Conservation (phyloP, 1,140 invertebrate species). For the Tenebrio molitor region DNA sequence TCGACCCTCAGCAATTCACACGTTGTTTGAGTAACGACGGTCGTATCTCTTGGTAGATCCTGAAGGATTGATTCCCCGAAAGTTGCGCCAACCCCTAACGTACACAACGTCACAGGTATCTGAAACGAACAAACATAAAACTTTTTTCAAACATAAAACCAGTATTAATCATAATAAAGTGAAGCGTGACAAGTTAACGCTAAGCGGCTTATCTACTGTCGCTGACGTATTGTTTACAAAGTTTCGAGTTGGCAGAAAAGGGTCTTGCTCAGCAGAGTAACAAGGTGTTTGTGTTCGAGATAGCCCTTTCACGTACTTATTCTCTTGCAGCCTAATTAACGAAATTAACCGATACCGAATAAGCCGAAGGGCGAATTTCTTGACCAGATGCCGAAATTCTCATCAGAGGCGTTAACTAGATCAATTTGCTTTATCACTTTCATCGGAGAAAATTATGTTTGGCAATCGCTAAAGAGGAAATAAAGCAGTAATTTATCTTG, state of each 20-base stretch:
- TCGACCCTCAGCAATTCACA: constrained; percentile 83
- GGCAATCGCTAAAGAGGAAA: background rate
- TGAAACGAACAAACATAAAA: constrained; percentile 64
- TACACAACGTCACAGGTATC: constrained; percentile 77
- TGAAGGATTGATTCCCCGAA: constrained; percentile 84
- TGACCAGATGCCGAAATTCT: no score
- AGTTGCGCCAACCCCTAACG: constrained; percentile 80
- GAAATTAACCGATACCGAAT: no score
- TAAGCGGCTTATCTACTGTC: constrained; percentile 1
- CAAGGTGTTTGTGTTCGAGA: background rate
- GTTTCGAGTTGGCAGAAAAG: background rate
- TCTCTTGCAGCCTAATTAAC: no score
- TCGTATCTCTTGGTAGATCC: constrained; percentile 79
- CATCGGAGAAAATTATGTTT: no score
- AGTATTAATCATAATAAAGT: background rate
- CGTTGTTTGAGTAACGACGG: constrained; percentile 80
- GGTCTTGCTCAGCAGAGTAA: background rate
- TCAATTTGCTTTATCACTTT: no score
- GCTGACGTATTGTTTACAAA: background rate
- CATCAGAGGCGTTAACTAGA: no score
- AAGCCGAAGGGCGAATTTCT: no score
- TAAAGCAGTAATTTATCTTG: constrained; percentile 8
- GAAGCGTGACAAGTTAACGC: background rate
- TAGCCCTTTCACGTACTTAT: no score
- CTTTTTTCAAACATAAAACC: background rate